Conservation (phyloP, 2,888 invertebrate species). For the Pollenia griseotomentosa region DNA sequence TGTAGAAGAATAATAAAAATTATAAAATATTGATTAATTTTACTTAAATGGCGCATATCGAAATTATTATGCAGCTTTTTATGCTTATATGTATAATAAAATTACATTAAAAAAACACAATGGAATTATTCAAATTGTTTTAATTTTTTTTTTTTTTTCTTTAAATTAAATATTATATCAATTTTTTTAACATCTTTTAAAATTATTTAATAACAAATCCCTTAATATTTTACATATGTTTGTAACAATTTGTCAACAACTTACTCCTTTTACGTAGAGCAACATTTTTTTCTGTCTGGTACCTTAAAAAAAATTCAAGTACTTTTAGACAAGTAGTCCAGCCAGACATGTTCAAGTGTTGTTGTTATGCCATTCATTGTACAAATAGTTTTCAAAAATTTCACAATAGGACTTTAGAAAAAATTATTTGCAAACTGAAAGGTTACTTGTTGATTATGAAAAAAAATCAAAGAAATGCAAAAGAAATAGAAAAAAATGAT, state of each 20-base stretch:
- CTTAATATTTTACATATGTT: not conserved
- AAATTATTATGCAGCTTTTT: not conserved
- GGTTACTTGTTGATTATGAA: conserved; percentile 64
- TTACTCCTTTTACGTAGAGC: not conserved
- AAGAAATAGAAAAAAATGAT: not conserved
- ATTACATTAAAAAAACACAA: too few species aligned
- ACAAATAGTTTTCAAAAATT: conserved; percentile 4
- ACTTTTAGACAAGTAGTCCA: conserved; percentile 56
- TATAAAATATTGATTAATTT: conserved; percentile 24
- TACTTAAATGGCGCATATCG: not conserved
- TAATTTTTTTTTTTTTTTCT: too few species aligned
- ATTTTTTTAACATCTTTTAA: too few species aligned
- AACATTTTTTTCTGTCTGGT: conserved; percentile 20
- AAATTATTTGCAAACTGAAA: conserved; percentile 27
- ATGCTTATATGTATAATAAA: too few species aligned
- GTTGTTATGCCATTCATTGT: conserved; percentile 56
- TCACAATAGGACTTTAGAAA: conserved; percentile 4
- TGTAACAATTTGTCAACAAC: not conserved
- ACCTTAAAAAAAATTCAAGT: conserved; percentile 24
- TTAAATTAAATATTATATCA: too few species aligned
- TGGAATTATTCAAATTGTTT: too few species aligned
- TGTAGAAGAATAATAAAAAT: conserved; percentile 23
- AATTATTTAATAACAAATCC: too few species aligned
- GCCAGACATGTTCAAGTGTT: conserved; percentile 71
- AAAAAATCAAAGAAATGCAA: conserved; percentile 4